Evolutionary conservation across 1,140 invertebrate species (phyloP), one percentile per base, ranked within the genome.

Genomic region (Pseudachorutes palmiensis): DNA sequence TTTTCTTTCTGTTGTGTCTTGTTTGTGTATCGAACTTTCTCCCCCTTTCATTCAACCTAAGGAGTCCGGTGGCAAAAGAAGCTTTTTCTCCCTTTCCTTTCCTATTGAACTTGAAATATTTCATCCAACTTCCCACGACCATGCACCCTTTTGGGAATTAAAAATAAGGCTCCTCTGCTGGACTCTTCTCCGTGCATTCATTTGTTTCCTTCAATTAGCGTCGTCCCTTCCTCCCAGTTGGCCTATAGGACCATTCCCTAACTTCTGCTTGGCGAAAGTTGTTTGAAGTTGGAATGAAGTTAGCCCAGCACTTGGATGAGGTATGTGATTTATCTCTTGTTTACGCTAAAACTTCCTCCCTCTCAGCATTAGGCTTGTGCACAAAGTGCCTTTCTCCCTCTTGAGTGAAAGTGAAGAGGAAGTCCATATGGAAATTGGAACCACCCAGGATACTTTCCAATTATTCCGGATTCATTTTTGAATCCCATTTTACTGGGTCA

Each of bases 191-290:
- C 67, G 69, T 64, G 65, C 69, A 70, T 67, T 41, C 69, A 73
- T 73, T n/a, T 70, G 68, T 65, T 70, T 73, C 67, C 71, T 71
- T 69, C 72, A 73, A 73, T 73, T 73, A 73, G 68, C 59, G 72
- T 71, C 70, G 55, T 22, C 28, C 14, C 31, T 41, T 41, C 19
- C n/a, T n/a, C n/a, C n/a, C n/a, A n/a, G n/a, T n/a, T n/a, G n/a
- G n/a, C n/a, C n/a, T n/a, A n/a, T n/a, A n/a, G n/a, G n/a, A n/a
- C n/a, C n/a, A n/a, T n/a, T n/a, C n/a, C n/a, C n/a, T n/a, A n/a
- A n/a, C n/a, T n/a, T n/a, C n/a, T n/a, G n/a, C n/a, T n/a, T n/a
- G 68, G 65, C 59, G 65, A 70, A 70, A 70, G 68, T 66, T 66
- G 60, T 41, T 51, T 29, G 41, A 28, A 45, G 36, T 45, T 45